Percentiles rank a stretch among this genome's conserved stretches.
Conservation (phyloP, 2,888 invertebrate species). For the Anodontia alba region DNA sequence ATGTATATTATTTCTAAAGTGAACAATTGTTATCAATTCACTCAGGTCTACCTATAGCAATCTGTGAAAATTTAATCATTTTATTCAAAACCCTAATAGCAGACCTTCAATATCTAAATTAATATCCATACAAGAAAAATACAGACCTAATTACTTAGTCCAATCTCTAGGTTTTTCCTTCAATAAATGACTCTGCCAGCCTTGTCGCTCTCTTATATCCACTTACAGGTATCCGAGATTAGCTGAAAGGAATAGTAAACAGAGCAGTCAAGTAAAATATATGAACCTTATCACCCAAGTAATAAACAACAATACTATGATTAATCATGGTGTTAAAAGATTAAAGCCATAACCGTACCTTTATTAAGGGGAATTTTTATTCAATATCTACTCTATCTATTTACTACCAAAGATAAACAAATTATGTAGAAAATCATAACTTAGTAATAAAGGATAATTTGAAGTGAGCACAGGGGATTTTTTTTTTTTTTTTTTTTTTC, state of each 20-base stretch:
- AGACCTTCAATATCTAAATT: not conserved
- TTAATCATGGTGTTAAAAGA: conserved; percentile 9
- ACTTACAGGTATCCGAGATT: conserved; percentile 38
- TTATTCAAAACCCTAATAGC: not conserved
- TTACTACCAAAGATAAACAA: not conserved
- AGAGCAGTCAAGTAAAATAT: conserved; percentile 34
- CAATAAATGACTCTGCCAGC: conserved; percentile 17
- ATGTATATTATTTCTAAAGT: not conserved
- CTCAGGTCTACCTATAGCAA: not conserved
- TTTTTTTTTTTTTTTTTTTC: no score
- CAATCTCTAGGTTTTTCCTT: not conserved
- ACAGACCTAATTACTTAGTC: not conserved
- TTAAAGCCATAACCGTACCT: not conserved
- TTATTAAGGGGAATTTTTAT: not conserved
- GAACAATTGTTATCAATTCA: conserved; percentile 1
- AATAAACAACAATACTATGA: conserved; percentile 10
- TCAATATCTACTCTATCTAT: not conserved
- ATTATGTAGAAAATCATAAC: no score
- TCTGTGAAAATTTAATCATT: not conserved
- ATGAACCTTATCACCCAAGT: conserved; percentile 12
- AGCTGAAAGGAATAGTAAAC: conserved; percentile 54
- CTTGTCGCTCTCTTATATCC: conserved; percentile 27
- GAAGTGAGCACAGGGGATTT: no score
- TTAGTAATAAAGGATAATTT: no score
- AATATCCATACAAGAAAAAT: not conserved